Evolutionary conservation across 2,797 vertebrate genomes (phyloP).

Genomic region (Netta rufina): DNA sequence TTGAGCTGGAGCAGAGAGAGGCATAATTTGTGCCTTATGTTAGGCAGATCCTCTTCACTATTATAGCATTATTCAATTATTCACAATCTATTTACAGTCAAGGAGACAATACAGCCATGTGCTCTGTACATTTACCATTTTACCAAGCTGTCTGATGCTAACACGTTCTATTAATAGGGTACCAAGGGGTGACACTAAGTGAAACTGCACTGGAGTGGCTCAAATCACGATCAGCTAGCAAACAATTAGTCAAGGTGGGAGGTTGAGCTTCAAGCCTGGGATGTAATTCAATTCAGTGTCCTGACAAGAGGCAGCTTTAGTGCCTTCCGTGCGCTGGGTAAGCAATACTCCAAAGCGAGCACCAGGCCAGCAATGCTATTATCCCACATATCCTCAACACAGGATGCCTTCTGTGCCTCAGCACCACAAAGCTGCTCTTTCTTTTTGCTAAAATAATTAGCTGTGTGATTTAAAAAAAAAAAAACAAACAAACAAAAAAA

Average conservation of each 20-base stretch:
- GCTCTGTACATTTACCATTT: constrained; percentile 16
- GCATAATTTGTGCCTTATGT: constrained; percentile 19
- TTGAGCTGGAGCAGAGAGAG: constrained; percentile 11
- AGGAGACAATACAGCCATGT: background rate
- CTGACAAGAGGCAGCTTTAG: background rate
- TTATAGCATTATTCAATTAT: constrained; percentile 47
- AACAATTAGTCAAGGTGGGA: constrained; percentile 45
- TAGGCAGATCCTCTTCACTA: background rate
- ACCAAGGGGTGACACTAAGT: background rate
- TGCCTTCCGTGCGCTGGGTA: background rate
- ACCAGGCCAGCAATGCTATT: rapidly evolving
- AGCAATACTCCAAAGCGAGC: background rate
- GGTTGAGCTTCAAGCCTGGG: constrained; percentile 22
- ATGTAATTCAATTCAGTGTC: background rate
- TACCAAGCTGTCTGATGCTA: background rate
- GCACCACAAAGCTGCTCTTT: background rate
- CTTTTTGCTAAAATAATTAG: background rate
- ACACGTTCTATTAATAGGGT: background rate
- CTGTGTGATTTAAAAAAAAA: background rate
- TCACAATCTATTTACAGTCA: constrained; percentile 26
- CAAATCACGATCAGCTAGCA: background rate
- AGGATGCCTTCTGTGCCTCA: background rate
- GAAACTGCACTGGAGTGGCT: background rate
- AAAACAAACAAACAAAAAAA: no score
- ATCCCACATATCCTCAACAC: background rate